Evolutionary conservation across 2,888 invertebrate species (phyloP).

Genomic region (Beris chalybata): DNA sequence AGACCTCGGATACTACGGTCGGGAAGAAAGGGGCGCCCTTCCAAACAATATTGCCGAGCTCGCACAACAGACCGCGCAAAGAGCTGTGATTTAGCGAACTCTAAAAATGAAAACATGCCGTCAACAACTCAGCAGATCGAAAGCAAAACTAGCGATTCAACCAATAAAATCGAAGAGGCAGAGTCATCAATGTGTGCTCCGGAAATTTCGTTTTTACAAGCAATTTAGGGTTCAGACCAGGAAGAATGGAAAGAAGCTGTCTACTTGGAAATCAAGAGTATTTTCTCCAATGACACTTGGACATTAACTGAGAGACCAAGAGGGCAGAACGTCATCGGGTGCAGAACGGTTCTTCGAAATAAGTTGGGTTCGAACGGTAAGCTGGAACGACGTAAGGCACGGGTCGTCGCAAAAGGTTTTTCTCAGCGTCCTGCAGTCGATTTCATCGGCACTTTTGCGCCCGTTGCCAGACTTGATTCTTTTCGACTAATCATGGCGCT

Average conservation of each 20-base stretch:
- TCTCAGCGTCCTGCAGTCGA: conserved; percentile 45
- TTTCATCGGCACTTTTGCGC: conserved; percentile 46
- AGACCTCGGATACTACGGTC: no score
- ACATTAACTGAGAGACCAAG: conserved; percentile 40
- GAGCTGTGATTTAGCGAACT: no score
- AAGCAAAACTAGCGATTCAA: no score
- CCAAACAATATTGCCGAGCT: no score
- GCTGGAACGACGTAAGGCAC: conserved; percentile 43
- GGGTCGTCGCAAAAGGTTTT: conserved; percentile 46
- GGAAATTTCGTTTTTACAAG: conserved; percentile 1
- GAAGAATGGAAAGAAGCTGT: conserved; percentile 31
- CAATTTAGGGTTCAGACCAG: no score
- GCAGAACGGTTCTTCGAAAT: conserved; percentile 43
- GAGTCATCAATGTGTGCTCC: conserved; percentile 6
- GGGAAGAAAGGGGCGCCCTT: no score
- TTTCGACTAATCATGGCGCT: conserved; percentile 40
- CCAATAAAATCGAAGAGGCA: no score
- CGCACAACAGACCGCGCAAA: no score
- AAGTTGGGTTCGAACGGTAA: conserved; percentile 43
- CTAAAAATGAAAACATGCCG: no score
- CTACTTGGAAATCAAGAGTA: conserved; percentile 39
- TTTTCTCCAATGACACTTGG: conserved; percentile 41
- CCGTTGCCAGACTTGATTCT: conserved; percentile 42
- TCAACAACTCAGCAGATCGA: no score
- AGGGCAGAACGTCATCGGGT: conserved; percentile 41